These are phyloP conservation scores for Spisula solida DNA, from an alignment of 2,888 invertebrate genomes.

Conservation along the genomic window DNA sequence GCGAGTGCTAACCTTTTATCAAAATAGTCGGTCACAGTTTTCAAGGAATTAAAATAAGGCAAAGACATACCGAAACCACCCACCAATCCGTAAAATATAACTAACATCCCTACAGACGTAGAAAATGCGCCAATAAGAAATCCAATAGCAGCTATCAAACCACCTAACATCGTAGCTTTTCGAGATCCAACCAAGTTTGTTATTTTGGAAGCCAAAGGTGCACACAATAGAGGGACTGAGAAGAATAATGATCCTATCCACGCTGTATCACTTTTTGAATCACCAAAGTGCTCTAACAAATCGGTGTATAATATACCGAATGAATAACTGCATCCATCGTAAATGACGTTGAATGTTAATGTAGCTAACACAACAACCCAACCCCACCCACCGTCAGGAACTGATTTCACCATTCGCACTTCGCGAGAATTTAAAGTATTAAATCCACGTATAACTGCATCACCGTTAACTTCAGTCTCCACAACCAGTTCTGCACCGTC, in stretches of 20 bases:
- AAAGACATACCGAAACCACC: conserved; percentile 85
- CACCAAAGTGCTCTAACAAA: conserved; percentile 94
- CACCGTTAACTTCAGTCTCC: no score
- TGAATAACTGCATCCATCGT: conserved; percentile 96
- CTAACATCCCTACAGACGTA: conserved; percentile 78
- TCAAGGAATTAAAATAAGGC: conserved; percentile 85
- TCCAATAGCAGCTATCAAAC: conserved; percentile 82
- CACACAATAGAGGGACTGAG: conserved; percentile 93
- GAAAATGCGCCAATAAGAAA: conserved; percentile 81
- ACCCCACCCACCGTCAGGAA: conserved; percentile 91
- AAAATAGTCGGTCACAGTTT: conserved; percentile 85
- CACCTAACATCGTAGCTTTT: conserved; percentile 82
- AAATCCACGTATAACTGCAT: no score
- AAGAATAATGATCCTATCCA: conserved; percentile 97
- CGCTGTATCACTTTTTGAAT: conserved; percentile 94
- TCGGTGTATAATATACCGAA: conserved; percentile 96
- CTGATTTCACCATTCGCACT: background rate
- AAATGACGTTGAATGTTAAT: conserved; percentile 95
- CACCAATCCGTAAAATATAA: conserved; percentile 84
- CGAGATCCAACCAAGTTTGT: conserved; percentile 83
- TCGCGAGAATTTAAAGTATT: no score
- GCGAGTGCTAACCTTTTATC: conserved; percentile 84
- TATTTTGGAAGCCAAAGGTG: conserved; percentile 82
- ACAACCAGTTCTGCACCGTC: no score
- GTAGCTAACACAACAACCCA: conserved; percentile 96